Evolutionary conservation across 2,797 vertebrate species (phyloP), one percentile per base, ranked within the genome.

Genomic region (Chloroceryle amazona): DNA sequence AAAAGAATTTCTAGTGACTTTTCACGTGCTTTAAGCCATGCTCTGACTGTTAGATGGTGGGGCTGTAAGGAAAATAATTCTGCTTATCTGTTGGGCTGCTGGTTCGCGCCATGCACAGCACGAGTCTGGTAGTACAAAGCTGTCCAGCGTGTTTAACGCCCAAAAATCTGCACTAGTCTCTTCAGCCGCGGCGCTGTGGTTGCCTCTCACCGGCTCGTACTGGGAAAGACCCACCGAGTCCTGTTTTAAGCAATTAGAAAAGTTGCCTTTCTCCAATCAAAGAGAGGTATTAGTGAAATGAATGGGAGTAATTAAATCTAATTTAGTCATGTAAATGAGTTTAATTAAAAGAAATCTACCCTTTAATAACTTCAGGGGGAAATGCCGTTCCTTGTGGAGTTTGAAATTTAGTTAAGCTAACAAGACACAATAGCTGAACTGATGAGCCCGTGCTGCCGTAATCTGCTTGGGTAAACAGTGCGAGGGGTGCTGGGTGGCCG

Each of bases 271-370:
- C 96, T 98, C 96, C 97, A 97, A 98, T 98, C 97, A 98, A 97
- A 98, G 92, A 94, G 97, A 97, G 93, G 91, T 98, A 98, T 98
- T 98, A 98, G 97, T 73, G 97, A 98, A 98, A 98, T 98, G 97
- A 98, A 98, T 98, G 97, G 97, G 98, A 98, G 97, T 97, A 98
- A 98, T 98, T 98, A 98, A 97, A 97, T 97, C 97, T 98, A 98
- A 98, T 98, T 98, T 98, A 98, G 97, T 97, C 96, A 98, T 98
- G 98, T 97, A 98, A 98, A 98, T 98, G 93, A 98, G 96, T 97
- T 98, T 98, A 98, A 98, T 98, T 98, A 98, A 98, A 97, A 98
- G 98, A 98, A 98, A 98, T 98, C 97, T 98, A 98, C 92, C 86
- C 98, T 98, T 97, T 98, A 98, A 98, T 98, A 98, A 98, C 98